Base-by-base conservation (phyloP, 2,888 invertebrate genomes). In the Lasioglossum villosulum region DNA sequence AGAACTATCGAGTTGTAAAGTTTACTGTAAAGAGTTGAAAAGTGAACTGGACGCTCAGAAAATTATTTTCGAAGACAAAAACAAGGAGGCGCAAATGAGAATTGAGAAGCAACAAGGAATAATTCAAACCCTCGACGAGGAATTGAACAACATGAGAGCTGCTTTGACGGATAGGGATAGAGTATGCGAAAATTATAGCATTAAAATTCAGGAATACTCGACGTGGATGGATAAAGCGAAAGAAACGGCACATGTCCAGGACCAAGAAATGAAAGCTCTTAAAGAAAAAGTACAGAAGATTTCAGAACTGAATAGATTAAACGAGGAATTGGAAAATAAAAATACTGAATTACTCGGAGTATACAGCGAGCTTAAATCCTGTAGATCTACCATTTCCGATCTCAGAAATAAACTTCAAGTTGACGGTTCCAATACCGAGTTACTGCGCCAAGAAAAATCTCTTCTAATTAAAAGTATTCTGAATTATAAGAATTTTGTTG, bases 321-420 rank as follows among this genome's bases (percentile, higher is more conserved):
- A 78, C 0, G 90, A 91, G 19, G 93, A 93, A 59, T 78, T 92
- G 27, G 91, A 92, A 78, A 90, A 80, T 74, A 93, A 93, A 77
- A 91, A 86, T 4, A 73, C 77, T 1, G 93, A 93, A 75, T 80
- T 93, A 75, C 79, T 86, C 27, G 91, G 88, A n/a, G 76, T 92
- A 16, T 81, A 77, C 6, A 90, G 80, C 63, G 91, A 94, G 83
- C 82, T 93, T 23, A 89, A 93, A 45, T 90, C 90, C 19, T 90
- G 86, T 76, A 91, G 88, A 76, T 82, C 86, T 4, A 87, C 86
- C 27, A 90, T 91, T 19, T 86, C 86, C 14, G 91, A 92, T 71
- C 86, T 93, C 45, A 85, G 78, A n/a, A 88, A 90, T 16, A 89
- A 88, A 68, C 27, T 88, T 19, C 85, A 87, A 23, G 77, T 59